phyloP scores from a whole-genome alignment of 2,888 invertebrate species.

The Sinohyriopsis cumingii region DNA sequence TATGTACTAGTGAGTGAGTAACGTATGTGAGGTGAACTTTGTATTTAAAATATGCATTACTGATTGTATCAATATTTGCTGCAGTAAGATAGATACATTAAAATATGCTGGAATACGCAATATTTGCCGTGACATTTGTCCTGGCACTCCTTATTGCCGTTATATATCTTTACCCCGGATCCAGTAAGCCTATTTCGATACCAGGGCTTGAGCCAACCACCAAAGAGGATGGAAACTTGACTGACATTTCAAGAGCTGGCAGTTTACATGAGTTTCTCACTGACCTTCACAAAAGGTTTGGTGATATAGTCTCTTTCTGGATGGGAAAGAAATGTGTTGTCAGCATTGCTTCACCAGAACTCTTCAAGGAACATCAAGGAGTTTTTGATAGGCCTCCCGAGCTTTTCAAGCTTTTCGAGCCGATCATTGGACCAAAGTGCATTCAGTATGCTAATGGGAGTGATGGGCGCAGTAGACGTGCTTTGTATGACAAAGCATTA shows the following conservation, averaged over 20 bases:
- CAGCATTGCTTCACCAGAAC: constrained; percentile 69
- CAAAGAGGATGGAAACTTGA: constrained; percentile 67
- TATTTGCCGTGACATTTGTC: constrained; percentile 65
- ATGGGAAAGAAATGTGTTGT: constrained; percentile 66
- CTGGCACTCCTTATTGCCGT: constrained; percentile 53
- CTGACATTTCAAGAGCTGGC: constrained; percentile 70
- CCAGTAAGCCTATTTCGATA: constrained; percentile 44
- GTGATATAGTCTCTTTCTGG: constrained; percentile 72
- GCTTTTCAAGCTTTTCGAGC: constrained; percentile 60
- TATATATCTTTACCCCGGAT: constrained; percentile 63
- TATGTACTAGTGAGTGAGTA: too few species aligned
- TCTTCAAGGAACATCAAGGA: constrained; percentile 67
- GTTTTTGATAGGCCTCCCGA: constrained; percentile 69
- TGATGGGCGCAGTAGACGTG: constrained; percentile 60
- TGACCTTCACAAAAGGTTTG: constrained; percentile 68
- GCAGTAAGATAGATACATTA: neutral
- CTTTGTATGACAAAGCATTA: constrained; percentile 55
- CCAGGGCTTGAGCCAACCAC: neutral
- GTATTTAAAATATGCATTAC: too few species aligned
- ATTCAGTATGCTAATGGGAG: constrained; percentile 65
- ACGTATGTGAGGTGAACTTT: too few species aligned
- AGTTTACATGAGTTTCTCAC: constrained; percentile 71
- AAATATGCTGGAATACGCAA: constrained; percentile 62
- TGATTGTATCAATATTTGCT: too few species aligned
- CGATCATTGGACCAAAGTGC: constrained; percentile 53